Base-by-base conservation (phyloP, 1,140 invertebrate species). In the Dreissena polymorpha region DNA sequence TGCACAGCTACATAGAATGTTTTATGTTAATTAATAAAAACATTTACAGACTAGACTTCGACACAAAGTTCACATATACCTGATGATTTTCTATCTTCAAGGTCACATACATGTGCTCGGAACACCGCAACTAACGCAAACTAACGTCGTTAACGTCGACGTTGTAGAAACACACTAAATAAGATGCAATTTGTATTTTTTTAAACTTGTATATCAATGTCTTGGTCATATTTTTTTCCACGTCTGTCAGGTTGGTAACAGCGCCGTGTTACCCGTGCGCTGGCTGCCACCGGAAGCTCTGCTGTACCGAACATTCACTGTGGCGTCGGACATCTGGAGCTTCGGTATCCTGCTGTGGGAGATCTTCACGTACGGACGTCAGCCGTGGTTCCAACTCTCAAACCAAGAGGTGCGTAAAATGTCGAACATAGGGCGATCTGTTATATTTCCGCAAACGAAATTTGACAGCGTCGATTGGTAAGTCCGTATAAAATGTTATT, bases 291-390 rank as follows among this genome's bases (percentile, higher is more conserved):
- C 97, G 0, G 98, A 99, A 93, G 97, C 97, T 12, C 96, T 97
- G 86, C 97, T 97, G 91, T 97, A 95, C 91, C 96, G 97, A 16
- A 96, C 95, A 16, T 99, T 99, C 93, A 97, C 97, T 14, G 96
- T 97, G 90, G 96, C 97, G 84, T 97, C 97, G 90, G 98, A 99
- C 93, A 97, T 98, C 0, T 99, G 98, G 98, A 98, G 97, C 27
- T 99, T 96, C 93, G 98, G 97, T n/a, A 96, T 99, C 0, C 97
- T 97, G 1, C 94, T 98, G 88, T 98, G 95, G 93, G 98, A 99
- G 94, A 97, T 98, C 91, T 98, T 98, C 93, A 96, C 96, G 23
- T 95, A 95, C 86, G 97, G 97, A 0, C 95, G 96, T 87, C 95
- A 96, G 85, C 97, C 97, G 95, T 97, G 93, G 92, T 93, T 88